phyloP scores from a whole-genome alignment of 2,113 vertebrate species.

The Passer domesticus region DNA sequence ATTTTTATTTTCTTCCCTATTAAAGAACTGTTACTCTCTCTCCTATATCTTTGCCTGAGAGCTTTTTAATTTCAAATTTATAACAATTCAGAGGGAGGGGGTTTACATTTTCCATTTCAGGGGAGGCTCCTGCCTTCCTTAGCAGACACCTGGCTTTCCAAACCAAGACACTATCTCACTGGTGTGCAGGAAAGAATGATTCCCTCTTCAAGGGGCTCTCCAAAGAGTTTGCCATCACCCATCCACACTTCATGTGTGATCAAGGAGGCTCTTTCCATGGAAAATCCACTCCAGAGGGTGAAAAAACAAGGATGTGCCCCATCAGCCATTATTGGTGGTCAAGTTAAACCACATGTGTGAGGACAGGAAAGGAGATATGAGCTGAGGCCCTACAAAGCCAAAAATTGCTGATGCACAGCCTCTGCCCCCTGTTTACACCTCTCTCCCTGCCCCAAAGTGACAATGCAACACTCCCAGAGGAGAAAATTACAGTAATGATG shows the following conservation, averaged over 20 bases:
- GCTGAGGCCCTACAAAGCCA: background rate
- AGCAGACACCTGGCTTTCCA: background rate
- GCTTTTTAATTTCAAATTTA: background rate
- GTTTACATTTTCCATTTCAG: background rate
- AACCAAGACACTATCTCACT: background rate
- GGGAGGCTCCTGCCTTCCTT: background rate
- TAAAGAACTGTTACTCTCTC: background rate
- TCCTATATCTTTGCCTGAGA: background rate
- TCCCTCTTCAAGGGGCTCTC: background rate
- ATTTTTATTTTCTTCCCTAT: background rate
- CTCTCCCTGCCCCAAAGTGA: background rate
- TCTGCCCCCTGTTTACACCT: fast-evolving
- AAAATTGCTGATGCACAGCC: background rate
- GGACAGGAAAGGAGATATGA: background rate
- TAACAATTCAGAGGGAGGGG: fast-evolving
- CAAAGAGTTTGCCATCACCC: background rate
- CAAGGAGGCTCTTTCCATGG: background rate
- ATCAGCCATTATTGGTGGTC: background rate
- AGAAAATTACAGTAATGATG: background rate
- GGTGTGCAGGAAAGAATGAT: background rate
- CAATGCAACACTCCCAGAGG: background rate
- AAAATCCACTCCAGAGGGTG: background rate
- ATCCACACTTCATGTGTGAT: fast-evolving
- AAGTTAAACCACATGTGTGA: fast-evolving
- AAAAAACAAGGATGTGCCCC: background rate